phyloP scores from a whole-genome alignment of 2,888 invertebrate genomes.

The Caenorhabditis angaria region DNA sequence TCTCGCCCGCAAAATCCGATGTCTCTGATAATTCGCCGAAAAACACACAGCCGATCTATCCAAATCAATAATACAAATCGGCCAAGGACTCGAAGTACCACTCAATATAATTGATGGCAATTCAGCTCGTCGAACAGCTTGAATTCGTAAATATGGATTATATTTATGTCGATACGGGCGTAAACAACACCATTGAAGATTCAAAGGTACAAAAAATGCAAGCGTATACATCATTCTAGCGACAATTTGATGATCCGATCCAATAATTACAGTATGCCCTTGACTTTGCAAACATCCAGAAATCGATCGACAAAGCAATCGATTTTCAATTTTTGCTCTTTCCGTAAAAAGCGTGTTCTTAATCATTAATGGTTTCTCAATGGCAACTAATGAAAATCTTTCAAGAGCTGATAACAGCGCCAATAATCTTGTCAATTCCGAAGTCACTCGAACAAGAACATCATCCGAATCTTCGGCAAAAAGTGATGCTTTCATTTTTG shows the following conservation, averaged over 20 bases:
- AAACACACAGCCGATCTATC: slow-evolving; percentile 61
- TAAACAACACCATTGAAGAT: slow-evolving; percentile 57
- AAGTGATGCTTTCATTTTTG: slow-evolving; percentile 55
- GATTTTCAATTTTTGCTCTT: slow-evolving; percentile 28
- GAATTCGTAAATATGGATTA: slow-evolving; percentile 63
- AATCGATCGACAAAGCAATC: slow-evolving; percentile 53
- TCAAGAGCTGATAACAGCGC: slow-evolving; percentile 52
- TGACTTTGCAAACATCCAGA: slow-evolving; percentile 63
- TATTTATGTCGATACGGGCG: slow-evolving; percentile 56
- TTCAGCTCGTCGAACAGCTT: slow-evolving; percentile 60
- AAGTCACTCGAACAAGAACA: slow-evolving; percentile 57
- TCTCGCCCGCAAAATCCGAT: slow-evolving; percentile 39
- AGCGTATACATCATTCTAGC: slow-evolving; percentile 61
- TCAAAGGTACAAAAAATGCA: slow-evolving; percentile 58
- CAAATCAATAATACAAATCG: slow-evolving; percentile 64
- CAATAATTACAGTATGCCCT: slow-evolving; percentile 63
- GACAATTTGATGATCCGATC: slow-evolving; percentile 55
- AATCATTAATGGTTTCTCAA: slow-evolving; percentile 41
- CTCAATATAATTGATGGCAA: slow-evolving; percentile 43
- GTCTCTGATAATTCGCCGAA: slow-evolving; percentile 55
- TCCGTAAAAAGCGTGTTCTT: slow-evolving; percentile 50
- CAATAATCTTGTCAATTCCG: slow-evolving; percentile 47
- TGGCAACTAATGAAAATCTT: slow-evolving; percentile 46
- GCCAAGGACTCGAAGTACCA: slow-evolving; percentile 57
- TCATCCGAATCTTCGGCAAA: slow-evolving; percentile 55